These are phyloP conservation scores for Synanthedon formicaeformis DNA, from an alignment of 2,888 invertebrate species.

Conservation along the genomic window DNA sequence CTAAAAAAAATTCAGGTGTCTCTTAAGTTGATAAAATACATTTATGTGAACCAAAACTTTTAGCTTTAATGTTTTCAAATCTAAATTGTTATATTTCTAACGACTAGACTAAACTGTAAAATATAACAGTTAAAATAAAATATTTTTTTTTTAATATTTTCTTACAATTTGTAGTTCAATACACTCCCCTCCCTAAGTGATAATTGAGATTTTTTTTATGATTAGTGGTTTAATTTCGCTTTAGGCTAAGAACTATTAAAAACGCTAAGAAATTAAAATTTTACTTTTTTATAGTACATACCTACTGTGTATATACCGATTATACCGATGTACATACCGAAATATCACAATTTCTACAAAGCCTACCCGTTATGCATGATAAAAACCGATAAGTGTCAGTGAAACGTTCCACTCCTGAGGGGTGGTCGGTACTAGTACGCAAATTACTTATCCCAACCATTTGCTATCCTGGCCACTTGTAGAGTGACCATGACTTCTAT, in stretches of 20 bases:
- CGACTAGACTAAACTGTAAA: not conserved
- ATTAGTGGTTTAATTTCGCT: too few species aligned
- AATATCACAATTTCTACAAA: too few species aligned
- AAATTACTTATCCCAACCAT: constrained; percentile 29
- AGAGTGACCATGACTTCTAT: constrained; percentile 14
- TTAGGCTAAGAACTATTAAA: too few species aligned
- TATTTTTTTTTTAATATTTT: not conserved
- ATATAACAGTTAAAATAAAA: not conserved
- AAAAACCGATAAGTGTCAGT: constrained; percentile 8
- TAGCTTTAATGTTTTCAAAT: too few species aligned
- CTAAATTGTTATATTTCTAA: too few species aligned
- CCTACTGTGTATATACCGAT: too few species aligned
- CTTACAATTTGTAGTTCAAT: too few species aligned
- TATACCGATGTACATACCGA: not conserved
- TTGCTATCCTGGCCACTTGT: constrained; percentile 8
- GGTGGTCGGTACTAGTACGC: constrained; percentile 8
- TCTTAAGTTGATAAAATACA: too few species aligned
- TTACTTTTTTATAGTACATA: not conserved
- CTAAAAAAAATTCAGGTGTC: too few species aligned
- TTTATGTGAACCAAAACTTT: too few species aligned
- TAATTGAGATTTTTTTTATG: too few species aligned
- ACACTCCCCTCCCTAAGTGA: too few species aligned
- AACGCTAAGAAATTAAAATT: not conserved
- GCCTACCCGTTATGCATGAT: not conserved
- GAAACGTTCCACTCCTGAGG: not conserved